Conservation (phyloP, 2,888 invertebrate genomes). For the Selenia dentaria region DNA sequence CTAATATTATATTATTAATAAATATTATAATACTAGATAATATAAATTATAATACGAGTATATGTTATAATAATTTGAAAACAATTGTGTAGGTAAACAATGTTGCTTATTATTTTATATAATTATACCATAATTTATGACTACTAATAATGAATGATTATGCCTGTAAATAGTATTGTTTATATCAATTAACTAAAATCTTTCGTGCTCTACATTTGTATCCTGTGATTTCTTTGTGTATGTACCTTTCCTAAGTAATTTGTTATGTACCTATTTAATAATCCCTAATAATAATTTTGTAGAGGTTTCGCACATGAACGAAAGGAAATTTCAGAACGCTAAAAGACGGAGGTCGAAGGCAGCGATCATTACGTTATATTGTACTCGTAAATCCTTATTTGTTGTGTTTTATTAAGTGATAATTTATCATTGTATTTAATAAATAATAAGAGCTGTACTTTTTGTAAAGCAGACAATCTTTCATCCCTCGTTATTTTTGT, state of each 20-base stretch:
- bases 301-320: slow-evolving; percentile 81
- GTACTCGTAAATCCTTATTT: slow-evolving; percentile 39
- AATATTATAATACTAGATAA: too few relatives aligned
- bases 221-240: slow-evolving; percentile 52
- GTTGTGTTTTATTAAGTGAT: slow-evolving; percentile 36
- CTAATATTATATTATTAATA: too few relatives aligned
- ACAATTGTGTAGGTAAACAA: too few relatives aligned
- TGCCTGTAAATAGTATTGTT: too few relatives aligned
- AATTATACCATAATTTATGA: too few relatives aligned
- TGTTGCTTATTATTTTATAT: too few relatives aligned
- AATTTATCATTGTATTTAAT: slow-evolving; percentile 36
- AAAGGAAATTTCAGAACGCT: slow-evolving; percentile 46
- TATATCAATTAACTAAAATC: too few relatives aligned
- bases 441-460: slow-evolving; percentile 70
- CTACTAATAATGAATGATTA: too few relatives aligned
- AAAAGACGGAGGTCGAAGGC: slow-evolving; percentile 28
- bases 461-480: slow-evolving; percentile 66
- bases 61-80: too few relatives aligned
- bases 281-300: slow-evolving; percentile 69
- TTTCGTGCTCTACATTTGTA: slow-evolving; percentile 40
- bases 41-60: too few relatives aligned
- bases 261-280: slow-evolving; percentile 61
- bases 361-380: slow-evolving; percentile 31
- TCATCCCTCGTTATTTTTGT: slow-evolving; percentile 71
- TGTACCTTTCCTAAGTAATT: slow-evolving; percentile 43